phyloP scores from a whole-genome alignment of 23 tunicate species.

The Halocynthia roretzi region DNA sequence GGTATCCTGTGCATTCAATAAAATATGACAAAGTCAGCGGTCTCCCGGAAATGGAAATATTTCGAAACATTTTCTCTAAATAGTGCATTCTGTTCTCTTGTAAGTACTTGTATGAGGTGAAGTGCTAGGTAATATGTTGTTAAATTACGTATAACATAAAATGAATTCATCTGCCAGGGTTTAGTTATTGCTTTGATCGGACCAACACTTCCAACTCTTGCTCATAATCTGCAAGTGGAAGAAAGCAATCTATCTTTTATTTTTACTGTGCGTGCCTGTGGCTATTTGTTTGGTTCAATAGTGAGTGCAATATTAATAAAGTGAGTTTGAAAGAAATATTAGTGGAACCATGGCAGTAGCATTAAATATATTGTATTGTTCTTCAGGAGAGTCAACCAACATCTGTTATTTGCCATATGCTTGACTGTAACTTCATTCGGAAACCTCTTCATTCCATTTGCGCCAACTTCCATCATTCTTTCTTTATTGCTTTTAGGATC shows the following conservation, averaged over 20 bases:
- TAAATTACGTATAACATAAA: neutral
- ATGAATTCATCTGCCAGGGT: slow-evolving; percentile 16
- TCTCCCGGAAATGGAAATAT: neutral
- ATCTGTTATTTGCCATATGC: slow-evolving; percentile 31
- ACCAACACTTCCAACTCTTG: slow-evolving; percentile 74
- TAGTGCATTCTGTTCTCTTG: slow-evolving; percentile 15
- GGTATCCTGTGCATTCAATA: too few relatives aligned
- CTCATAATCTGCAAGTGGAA: slow-evolving; percentile 31
- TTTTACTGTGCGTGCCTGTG: slow-evolving; percentile 55
- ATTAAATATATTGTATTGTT: too few relatives aligned
- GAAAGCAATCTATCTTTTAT: slow-evolving; percentile 46
- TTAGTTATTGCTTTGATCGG: slow-evolving; percentile 65
- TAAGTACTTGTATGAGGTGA: neutral
- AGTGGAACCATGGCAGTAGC: too few relatives aligned
- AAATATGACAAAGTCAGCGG: too few relatives aligned
- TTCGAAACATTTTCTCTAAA: slow-evolving; percentile 1
- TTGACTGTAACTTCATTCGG: slow-evolving; percentile 44
- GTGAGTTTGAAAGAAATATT: slow-evolving; percentile 7
- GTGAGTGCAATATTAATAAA: slow-evolving; percentile 40
- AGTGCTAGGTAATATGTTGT: neutral
- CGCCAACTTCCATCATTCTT: slow-evolving; percentile 9
- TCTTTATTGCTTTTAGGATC: slow-evolving; percentile 31
- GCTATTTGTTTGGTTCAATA: slow-evolving; percentile 64
- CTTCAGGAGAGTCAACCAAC: slow-evolving; percentile 24
- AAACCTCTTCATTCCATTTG: slow-evolving; percentile 29